phyloP scores from a whole-genome alignment of 1,140 invertebrate species.

The Saxidomus purpurata region DNA sequence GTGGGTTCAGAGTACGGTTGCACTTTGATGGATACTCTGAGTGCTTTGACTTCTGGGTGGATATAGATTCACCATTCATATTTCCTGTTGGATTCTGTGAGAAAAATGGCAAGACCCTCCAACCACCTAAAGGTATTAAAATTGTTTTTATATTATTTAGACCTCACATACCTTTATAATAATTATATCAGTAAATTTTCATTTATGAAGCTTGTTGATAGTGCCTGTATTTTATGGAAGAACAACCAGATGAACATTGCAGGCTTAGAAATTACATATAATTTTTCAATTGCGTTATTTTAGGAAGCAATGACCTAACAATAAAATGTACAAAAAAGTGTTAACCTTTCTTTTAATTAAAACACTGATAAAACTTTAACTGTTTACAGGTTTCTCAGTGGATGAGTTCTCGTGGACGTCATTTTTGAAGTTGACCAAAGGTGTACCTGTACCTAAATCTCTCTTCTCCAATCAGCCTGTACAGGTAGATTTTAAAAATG shows the following conservation, averaged over 20 bases:
- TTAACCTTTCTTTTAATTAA: too few species aligned
- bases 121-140: constrained; percentile 90
- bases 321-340: too few species aligned
- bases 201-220: too few species aligned
- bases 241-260: too few species aligned
- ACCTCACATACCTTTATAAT: too few species aligned
- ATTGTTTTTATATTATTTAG: too few species aligned
- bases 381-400: constrained; percentile 81
- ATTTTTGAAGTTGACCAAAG: constrained; percentile 93
- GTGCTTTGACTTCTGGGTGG: constrained; percentile 97
- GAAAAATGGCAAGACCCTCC: constrained; percentile 83
- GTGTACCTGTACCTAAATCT: constrained; percentile 92
- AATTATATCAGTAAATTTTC: too few species aligned
- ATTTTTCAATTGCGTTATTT: too few species aligned
- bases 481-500: constrained; percentile 87
- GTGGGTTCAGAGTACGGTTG: constrained; percentile 91
- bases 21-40: constrained; percentile 97
- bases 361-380: too few species aligned
- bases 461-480: constrained; percentile 90
- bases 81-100: constrained; percentile 98
- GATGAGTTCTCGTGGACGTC: constrained; percentile 93
- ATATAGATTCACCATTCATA: constrained; percentile 95
- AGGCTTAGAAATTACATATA: too few species aligned
- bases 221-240: too few species aligned
- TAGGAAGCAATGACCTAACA: too few species aligned